Base-by-base conservation (phyloP, 2,797 vertebrate species). In the Perdix hodgsoniae region DNA sequence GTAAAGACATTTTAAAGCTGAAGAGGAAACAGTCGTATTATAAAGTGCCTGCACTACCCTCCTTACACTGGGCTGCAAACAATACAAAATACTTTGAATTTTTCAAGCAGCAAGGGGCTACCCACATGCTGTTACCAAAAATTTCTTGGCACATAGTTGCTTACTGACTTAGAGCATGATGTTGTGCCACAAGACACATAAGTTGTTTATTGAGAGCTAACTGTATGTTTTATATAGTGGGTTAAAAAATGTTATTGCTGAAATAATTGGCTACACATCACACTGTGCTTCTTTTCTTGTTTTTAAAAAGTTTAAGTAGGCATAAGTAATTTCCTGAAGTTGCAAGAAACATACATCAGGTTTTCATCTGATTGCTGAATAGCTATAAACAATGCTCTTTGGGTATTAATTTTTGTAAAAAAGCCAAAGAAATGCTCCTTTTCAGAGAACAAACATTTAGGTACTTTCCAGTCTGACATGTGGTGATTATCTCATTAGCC, bases 381-480 rank as follows among this genome's bases (percentile, higher is more conserved):
- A 74, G 15, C 22, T 76, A 63, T n/a, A 76, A 47, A 45, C 6
- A 16, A 2, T 14, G 2, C 79, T 91, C 8, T 60, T 52, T 26
- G 42, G 10, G 2, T 77, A 66, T 64, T 82, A 27, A 12, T 69
- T 79, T 86, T 73, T 87, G 80, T 79, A 6, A 74, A 90, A 90
- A 92, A 64, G 10, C 21, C 33, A n/a, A 59, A 80, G 33, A 92
- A 91, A 77, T 49, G 11, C 23, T 45, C 10, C 11, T 86, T 88
- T 86, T 90, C 44, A 90, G 27, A 85, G 19, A 64, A 71, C 31
- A 90, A 94, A 79, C 35, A 85, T 91, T 87, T 92, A 85, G 95
- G 91, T 96, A 89, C 88, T 96, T 94, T 65, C 92, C 86, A 40
- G 31, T 87, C 65, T 80, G 65, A 35, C 47, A 77, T 60, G 65